Base-by-base conservation (phyloP, 2,888 invertebrate species). In the Amblyjoppa fuscipennis region DNA sequence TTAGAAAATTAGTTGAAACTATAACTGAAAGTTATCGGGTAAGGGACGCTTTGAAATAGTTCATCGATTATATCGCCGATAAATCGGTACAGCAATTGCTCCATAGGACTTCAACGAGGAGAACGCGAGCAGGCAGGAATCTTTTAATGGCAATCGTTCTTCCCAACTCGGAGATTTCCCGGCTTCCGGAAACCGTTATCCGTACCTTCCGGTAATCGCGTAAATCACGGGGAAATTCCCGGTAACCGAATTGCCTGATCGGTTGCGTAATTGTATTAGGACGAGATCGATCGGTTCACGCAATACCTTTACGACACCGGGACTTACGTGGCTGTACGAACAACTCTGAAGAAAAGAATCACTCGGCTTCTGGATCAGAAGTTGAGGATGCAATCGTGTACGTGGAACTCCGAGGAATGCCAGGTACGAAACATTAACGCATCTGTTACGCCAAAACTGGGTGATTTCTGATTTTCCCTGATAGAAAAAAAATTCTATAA, bases 221-320 rank as follows among this genome's bases (percentile, higher is more conserved):
- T 38, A 5, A 5, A 49, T 76, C 38, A 13, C 11, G 59, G 5
- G 5, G 51, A 53, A 34, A 25, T 25, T 45, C 11, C 28, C 2
- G 25, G 4, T 6, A 20, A 31, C 38, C 34, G 31, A 11, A 56
- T 69, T 20, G 20, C 3, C 7, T 28, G 3, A 9, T 38, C 1
- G 66, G 53, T 28, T 66, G 53, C 13, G 13, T 53, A 38, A 41
- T 73, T 56, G n/a, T 61, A 31, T 61, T 56, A 93, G 93, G 93
- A 92, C 41, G 92, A 93, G 41, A 73, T 92, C 13, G 88, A 88
- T 25, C 89, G 89, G 25, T 93, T 93, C 51, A 88, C 85, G 34
- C 92, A 93, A 86, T 92, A 90, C 75, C 86, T 93, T 20, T 90
- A 91, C 59, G 91, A 90, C 68, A 91, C 86, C 7, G 92, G 92